A percentile compares a stretch with the other conserved stretches of the same genome.
Evolutionary conservation across 2,888 invertebrate species (phyloP).

Genomic region (Melieria crassipennis): DNA sequence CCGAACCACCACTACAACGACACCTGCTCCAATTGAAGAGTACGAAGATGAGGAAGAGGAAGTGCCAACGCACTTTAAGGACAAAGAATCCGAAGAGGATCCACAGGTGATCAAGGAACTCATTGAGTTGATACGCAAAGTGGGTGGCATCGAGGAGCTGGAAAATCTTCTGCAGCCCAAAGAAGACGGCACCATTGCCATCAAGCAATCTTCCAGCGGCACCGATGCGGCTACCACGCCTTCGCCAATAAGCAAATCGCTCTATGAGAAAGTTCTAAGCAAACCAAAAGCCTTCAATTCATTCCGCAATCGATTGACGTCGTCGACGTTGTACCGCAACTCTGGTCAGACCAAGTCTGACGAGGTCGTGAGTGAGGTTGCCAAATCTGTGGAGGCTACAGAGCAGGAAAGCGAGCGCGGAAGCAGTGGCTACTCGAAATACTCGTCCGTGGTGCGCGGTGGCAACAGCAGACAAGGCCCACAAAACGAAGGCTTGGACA

Average conservation of each 20-base stretch:
- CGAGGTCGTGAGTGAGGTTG: slow-evolving; percentile 22
- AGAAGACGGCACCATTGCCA: slow-evolving; percentile 68
- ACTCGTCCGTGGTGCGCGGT: slow-evolving; percentile 70
- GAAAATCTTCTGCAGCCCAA: slow-evolving; percentile 78
- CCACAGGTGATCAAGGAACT: slow-evolving; percentile 80
- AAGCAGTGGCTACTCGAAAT: slow-evolving; percentile 55
- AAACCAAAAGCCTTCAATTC: slow-evolving; percentile 58
- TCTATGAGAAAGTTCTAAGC: slow-evolving; percentile 79
- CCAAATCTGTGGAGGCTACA: slow-evolving; percentile 33
- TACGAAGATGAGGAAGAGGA: slow-evolving; percentile 68
- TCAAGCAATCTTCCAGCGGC: slow-evolving; percentile 60
- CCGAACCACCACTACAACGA: slow-evolving; percentile 61
- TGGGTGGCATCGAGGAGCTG: slow-evolving; percentile 86
- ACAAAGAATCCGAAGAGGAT: slow-evolving; percentile 63
- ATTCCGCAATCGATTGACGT: slow-evolving; percentile 59
- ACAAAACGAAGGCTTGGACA: slow-evolving; percentile 69
- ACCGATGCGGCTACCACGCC: slow-evolving; percentile 68
- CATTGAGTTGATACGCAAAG: slow-evolving; percentile 84
- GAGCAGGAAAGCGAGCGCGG: slow-evolving; percentile 23
- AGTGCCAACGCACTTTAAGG: slow-evolving; percentile 40
- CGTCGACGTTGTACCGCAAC: slow-evolving; percentile 46
- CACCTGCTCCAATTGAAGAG: slow-evolving; percentile 57
- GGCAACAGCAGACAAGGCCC: slow-evolving; percentile 70
- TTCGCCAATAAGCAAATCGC: slow-evolving; percentile 76
- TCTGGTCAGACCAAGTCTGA: slow-evolving; percentile 37